Evolutionary conservation across 1,140 invertebrate species (phyloP).

Genomic region (Trigoniulus corallinus): DNA sequence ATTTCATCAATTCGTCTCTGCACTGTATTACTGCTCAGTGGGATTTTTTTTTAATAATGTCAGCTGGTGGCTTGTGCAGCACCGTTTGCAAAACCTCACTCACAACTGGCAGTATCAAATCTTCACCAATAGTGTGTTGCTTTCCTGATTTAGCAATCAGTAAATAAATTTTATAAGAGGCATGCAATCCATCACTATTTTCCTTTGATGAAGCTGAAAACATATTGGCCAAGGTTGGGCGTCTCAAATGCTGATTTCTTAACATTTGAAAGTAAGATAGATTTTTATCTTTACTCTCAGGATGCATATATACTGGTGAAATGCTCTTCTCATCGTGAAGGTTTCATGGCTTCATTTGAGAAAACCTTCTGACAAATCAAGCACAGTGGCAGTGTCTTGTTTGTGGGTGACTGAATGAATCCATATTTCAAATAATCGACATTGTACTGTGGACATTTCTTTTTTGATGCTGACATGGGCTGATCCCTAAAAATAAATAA

Average conservation of each 20-base stretch:
- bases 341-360: constrained; percentile 8
- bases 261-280: constrained; percentile 5
- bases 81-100: constrained; percentile 8
- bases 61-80: constrained; percentile 4
- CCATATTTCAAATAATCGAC: constrained; percentile 8
- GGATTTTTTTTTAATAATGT: constrained; percentile 8
- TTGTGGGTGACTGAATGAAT: constrained; percentile 6
- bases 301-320: constrained; percentile 5
- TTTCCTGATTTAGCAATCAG: constrained; percentile 11
- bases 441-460: too few species aligned
- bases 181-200: constrained; percentile 8
- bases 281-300: constrained; percentile 7
- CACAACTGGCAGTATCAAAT: constrained; percentile 8
- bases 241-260: not conserved
- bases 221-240: not conserved
- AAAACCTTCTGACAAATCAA: constrained; percentile 6
- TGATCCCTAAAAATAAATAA: too few species aligned
- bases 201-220: not conserved
- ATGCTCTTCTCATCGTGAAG: constrained; percentile 7
- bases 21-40: constrained; percentile 9
- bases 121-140: constrained; percentile 9
- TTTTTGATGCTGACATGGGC: too few species aligned
- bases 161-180: constrained; percentile 10
- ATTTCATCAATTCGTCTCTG: constrained; percentile 8
- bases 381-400: constrained; percentile 2